Percentiles rank a stretch among this genome's conserved stretches.
Evolutionary conservation across 2,113 vertebrate genomes (phyloP).

Genomic region (Chaetops frenatus): DNA sequence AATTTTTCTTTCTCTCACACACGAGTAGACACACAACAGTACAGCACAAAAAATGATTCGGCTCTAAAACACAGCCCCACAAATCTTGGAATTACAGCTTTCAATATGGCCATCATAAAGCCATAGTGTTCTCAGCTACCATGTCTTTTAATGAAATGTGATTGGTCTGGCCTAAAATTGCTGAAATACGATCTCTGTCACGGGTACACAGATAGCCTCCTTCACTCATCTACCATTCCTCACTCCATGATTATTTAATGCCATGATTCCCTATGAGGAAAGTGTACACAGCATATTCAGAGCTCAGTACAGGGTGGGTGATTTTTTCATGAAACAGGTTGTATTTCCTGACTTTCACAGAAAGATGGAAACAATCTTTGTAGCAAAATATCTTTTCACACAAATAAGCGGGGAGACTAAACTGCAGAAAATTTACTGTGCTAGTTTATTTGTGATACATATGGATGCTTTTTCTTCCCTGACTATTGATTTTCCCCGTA

Average conservation of each 20-base stretch:
- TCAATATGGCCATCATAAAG: not conserved
- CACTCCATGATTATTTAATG: not conserved
- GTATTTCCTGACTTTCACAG: not conserved
- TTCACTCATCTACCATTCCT: not conserved
- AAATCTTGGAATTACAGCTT: not conserved
- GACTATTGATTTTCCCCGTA: not conserved
- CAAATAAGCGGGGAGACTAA: not conserved
- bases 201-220: not conserved
- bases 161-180: not conserved
- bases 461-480: not conserved
- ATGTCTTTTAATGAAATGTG: not conserved
- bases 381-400: not conserved
- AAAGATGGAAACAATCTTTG: not conserved
- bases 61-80: not conserved
- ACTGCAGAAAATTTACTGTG: not conserved
- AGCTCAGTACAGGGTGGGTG: not conserved
- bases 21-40: not conserved
- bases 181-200: not conserved
- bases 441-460: conserved; percentile 3
- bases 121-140: not conserved
- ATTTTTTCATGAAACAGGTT: not conserved
- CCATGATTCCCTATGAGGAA: not conserved
- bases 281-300: not conserved
- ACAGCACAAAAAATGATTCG: not conserved
- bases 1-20: not conserved